phyloP scores from a whole-genome alignment of 64 coral and sea anemone species.

The Exaiptasia diaphana region DNA sequence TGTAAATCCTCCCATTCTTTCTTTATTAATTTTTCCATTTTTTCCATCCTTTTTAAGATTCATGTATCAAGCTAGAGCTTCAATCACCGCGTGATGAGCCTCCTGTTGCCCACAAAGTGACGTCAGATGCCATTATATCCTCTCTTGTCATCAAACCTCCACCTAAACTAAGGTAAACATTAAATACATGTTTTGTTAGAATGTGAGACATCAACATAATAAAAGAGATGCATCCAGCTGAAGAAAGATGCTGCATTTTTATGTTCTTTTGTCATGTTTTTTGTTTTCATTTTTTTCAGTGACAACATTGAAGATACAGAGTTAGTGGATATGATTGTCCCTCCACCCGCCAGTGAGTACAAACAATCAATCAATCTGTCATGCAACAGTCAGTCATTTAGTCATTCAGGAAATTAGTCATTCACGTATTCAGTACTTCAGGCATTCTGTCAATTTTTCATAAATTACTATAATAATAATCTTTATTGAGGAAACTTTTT shows the following conservation, averaged over 20 bases:
- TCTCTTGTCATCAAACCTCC: slow-evolving; percentile 75
- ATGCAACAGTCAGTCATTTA: too few relatives aligned
- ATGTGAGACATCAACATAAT: too few relatives aligned
- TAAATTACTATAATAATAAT: too few relatives aligned
- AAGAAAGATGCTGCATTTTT: background rate
- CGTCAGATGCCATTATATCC: slow-evolving; percentile 86
- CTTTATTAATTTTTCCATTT: too few relatives aligned
- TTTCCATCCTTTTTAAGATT: slow-evolving; percentile 31
- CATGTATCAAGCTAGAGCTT: slow-evolving; percentile 75
- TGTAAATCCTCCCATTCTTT: too few relatives aligned
- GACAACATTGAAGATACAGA: slow-evolving; percentile 75
- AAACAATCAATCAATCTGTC: too few relatives aligned
- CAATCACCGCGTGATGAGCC: slow-evolving; percentile 79
- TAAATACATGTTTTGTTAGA: too few relatives aligned
- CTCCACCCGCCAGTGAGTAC: slow-evolving; percentile 79
- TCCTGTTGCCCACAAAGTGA: slow-evolving; percentile 70
- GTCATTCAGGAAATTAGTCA: too few relatives aligned
- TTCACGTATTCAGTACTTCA: too few relatives aligned
- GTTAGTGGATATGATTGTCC: slow-evolving; percentile 78
- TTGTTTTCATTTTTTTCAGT: slow-evolving; percentile 48
- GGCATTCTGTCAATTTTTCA: too few relatives aligned
- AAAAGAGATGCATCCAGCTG: background rate
- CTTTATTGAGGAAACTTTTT: too few relatives aligned
- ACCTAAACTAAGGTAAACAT: slow-evolving; percentile 85
- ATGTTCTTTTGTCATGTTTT: background rate